These are phyloP conservation scores for Antennarius striatus DNA, from an alignment of 2,113 vertebrate genomes.

Conservation along the genomic window DNA sequence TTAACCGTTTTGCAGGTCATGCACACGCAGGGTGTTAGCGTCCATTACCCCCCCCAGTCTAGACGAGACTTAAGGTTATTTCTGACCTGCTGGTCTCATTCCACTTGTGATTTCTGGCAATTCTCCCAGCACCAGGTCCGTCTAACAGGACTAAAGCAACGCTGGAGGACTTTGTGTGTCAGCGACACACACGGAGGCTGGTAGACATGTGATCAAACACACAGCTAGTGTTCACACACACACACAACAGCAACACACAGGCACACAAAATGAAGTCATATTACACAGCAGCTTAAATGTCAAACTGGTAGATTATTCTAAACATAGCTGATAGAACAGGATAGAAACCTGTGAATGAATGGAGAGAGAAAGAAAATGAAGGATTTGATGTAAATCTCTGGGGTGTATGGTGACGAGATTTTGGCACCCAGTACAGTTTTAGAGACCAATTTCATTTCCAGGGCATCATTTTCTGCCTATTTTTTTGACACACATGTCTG, in stretches of 20 bases:
- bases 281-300: no score
- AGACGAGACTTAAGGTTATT: conserved; percentile 59
- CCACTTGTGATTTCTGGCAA: conserved; percentile 49
- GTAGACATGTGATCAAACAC: conserved; percentile 2
- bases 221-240: neutral
- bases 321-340: no score
- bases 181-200: conserved; percentile 23
- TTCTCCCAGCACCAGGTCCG: conserved; percentile 32
- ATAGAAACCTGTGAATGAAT: no score
- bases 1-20: conserved; percentile 16
- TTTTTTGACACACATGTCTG: no score
- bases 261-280: no score
- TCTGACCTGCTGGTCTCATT: conserved; percentile 51
- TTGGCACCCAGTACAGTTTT: no score
- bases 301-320: neutral
- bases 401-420: no score
- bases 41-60: conserved; percentile 57
- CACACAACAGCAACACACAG: no score
- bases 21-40: conserved; percentile 24
- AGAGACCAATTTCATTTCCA: no score
- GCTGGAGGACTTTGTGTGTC: conserved; percentile 21
- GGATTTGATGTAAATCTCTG: no score
- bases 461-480: no score
- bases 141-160: conserved; percentile 48
- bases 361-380: no score